Conservation (phyloP, 2,797 vertebrate species). For the Gallinago nigripennis region DNA sequence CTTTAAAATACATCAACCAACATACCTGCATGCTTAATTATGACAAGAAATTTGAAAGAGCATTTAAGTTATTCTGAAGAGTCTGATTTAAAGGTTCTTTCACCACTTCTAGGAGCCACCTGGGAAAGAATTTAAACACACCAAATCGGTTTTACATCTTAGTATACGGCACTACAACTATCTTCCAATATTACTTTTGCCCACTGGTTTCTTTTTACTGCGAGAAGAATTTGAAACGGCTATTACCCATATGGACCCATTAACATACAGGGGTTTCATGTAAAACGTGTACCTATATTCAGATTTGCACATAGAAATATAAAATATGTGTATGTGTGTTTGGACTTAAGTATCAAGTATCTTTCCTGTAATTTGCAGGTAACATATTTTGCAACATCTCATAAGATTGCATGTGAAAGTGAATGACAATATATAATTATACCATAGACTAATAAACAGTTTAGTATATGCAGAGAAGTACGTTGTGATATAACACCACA, state of each 20-base stretch:
- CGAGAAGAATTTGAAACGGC: not conserved
- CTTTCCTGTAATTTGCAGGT: not conserved
- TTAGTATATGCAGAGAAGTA: not conserved
- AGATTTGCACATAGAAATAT: not conserved
- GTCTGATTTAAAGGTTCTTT: not conserved
- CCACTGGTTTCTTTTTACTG: not conserved
- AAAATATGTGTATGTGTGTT: not conserved
- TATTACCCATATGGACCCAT: not conserved
- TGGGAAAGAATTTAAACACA: not conserved
- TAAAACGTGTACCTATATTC: not conserved
- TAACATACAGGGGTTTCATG: fast-evolving
- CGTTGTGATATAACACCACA: not conserved
- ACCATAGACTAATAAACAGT: not conserved
- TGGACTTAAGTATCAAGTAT: not conserved
- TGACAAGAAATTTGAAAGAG: not conserved
- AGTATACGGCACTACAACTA: not conserved
- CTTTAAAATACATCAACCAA: not conserved
- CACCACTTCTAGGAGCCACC: not conserved
- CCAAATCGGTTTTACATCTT: not conserved
- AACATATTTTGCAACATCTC: not conserved
- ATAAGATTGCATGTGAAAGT: not conserved
- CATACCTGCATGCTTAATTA: not conserved
- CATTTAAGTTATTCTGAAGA: not conserved
- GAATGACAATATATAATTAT: not conserved
- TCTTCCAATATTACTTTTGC: not conserved